Evolutionary conservation across 2,888 invertebrate genomes (phyloP).

Genomic region (Itoplectis maculator): DNA sequence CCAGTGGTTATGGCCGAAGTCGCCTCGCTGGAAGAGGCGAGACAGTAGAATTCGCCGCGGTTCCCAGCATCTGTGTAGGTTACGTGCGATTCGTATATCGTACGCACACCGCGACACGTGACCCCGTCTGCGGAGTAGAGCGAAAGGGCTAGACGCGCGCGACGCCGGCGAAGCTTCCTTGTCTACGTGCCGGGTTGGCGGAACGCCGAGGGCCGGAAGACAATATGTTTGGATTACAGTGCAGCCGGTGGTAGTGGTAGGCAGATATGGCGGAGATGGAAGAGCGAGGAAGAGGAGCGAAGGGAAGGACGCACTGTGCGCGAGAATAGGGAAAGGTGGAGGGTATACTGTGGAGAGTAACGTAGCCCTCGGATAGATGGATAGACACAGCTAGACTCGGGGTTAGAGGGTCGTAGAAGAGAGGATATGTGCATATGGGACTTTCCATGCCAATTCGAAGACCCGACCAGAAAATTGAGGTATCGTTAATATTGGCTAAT

Average conservation of each 20-base stretch:
- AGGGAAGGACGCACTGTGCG: not conserved
- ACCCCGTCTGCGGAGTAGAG: constrained; percentile 29
- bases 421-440: not conserved
- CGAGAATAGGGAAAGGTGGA: constrained; percentile 29
- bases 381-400: constrained; percentile 44
- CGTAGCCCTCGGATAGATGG: constrained; percentile 43
- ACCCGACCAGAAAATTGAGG: no score
- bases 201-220: constrained; percentile 62
- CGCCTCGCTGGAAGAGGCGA: constrained; percentile 26
- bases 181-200: constrained; percentile 44
- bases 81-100: not conserved
- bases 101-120: constrained; percentile 15
- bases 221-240: constrained; percentile 72
- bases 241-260: constrained; percentile 13
- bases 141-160: constrained; percentile 33
- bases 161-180: constrained; percentile 22
- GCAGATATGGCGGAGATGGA: not conserved
- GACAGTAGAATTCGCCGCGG: constrained; percentile 36
- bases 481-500: no score
- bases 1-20: constrained; percentile 7
- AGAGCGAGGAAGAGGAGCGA: not conserved
- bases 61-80: not conserved
- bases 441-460: not conserved
- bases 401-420: constrained; percentile 21
- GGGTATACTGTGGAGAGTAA: constrained; percentile 3